phyloP scores from a whole-genome alignment of 2,888 invertebrate genomes.

The Leptura quadrifasciata region DNA sequence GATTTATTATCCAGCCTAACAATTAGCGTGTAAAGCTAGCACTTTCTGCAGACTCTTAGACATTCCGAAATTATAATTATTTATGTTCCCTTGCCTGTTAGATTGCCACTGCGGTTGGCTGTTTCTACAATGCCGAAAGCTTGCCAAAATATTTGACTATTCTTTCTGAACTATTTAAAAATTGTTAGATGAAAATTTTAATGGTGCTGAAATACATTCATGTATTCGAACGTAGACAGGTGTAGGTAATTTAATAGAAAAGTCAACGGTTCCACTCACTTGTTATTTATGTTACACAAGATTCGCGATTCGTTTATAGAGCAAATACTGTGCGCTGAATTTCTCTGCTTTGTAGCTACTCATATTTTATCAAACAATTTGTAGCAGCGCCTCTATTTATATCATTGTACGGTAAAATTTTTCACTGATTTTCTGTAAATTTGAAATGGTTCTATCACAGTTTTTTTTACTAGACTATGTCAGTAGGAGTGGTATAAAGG shows the following conservation, averaged over 20 bases:
- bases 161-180: conserved; percentile 6
- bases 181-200: neutral
- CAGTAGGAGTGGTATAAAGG: too few relatives aligned
- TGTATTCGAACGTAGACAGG: neutral
- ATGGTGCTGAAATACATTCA: conserved; percentile 4
- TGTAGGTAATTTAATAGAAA: neutral
- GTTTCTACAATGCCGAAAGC: conserved; percentile 1
- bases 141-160: conserved; percentile 11
- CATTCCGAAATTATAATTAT: conserved; percentile 27
- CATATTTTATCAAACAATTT: too few relatives aligned
- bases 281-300: neutral
- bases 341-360: neutral
- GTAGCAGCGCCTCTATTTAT: too few relatives aligned
- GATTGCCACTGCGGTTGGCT: conserved; percentile 3
- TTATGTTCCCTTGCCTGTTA: conserved; percentile 12
- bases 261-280: neutral
- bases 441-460: too few relatives aligned
- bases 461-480: too few relatives aligned
- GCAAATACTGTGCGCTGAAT: neutral
- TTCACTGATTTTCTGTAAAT: too few relatives aligned
- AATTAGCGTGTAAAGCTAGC: conserved; percentile 23
- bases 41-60: conserved; percentile 23
- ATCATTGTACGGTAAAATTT: too few relatives aligned
- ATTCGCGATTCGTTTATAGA: neutral
- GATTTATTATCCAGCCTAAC: conserved; percentile 36